A percentile compares a stretch with the other conserved stretches of the same genome.
These are phyloP conservation scores for Holothuria leucospilota DNA, from an alignment of 53 echinoderm and acorn worm genomes.

Conservation along the genomic window DNA sequence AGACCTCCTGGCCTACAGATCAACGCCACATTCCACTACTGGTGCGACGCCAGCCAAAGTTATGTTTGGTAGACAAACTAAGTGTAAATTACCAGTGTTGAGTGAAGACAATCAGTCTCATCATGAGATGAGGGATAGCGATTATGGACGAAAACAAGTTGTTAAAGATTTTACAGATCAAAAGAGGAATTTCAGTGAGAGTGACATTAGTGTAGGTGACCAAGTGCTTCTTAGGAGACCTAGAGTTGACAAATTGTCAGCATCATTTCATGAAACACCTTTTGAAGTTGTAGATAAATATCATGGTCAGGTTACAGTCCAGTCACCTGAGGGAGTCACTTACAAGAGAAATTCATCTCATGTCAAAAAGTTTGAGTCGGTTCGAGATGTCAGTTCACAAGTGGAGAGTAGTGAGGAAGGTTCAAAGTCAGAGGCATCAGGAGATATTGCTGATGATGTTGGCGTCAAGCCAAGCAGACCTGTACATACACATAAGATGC, in stretches of 20 bases:
- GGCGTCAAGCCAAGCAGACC: too few species aligned
- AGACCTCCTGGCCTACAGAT: slow-evolving; percentile 46
- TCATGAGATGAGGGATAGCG: slow-evolving; percentile 27
- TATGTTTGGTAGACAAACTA: slow-evolving; percentile 58
- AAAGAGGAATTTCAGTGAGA: slow-evolving; percentile 29
- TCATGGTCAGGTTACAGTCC: slow-evolving; percentile 53
- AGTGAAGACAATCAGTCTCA: slow-evolving; percentile 11
- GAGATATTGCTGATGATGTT: too few species aligned
- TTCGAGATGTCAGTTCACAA: too few species aligned
- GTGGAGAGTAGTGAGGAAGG: too few species aligned
- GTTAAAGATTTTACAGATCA: slow-evolving; percentile 23
- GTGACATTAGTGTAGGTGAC: slow-evolving; percentile 53
- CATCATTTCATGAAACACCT: slow-evolving; percentile 48
- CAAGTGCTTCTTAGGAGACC: too few species aligned
- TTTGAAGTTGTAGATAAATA: slow-evolving; percentile 45
- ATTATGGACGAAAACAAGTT: background rate
- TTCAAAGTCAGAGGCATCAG: too few species aligned
- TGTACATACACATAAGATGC: too few species aligned
- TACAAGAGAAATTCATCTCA: slow-evolving; percentile 59
- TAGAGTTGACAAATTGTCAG: too few species aligned
- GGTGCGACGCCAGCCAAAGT: slow-evolving; percentile 53
- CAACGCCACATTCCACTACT: slow-evolving; percentile 62
- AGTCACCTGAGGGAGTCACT: slow-evolving; percentile 61
- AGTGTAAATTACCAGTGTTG: slow-evolving; percentile 32
- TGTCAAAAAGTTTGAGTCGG: slow-evolving; percentile 13